These are phyloP conservation scores for Arbacia lixula DNA, from an alignment of 53 echinoderm and acorn worm species.

Conservation along the genomic window DNA sequence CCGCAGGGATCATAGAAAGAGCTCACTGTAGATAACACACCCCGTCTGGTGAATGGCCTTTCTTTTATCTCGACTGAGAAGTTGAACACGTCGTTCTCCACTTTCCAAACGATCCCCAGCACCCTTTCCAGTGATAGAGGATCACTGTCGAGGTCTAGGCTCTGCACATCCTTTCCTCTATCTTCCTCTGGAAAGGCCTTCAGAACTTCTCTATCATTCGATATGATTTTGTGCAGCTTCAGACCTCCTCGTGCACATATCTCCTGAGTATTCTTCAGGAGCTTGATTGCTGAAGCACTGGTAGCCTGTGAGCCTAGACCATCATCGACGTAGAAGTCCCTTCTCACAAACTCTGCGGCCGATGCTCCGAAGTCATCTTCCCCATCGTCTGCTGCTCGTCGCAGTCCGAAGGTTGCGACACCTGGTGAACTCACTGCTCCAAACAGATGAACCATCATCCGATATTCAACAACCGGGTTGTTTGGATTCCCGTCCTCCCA, in stretches of 20 bases:
- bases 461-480: conserved; percentile 8
- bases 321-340: conserved; percentile 61
- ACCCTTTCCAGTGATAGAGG: conserved; percentile 57
- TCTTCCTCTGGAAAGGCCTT: conserved; percentile 29
- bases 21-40: conserved; percentile 51
- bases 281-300: too few species aligned
- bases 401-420: conserved; percentile 41
- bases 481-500: conserved; percentile 28
- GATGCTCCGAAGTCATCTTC: conserved; percentile 31
- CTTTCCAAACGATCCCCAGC: conserved; percentile 45
- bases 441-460: conserved; percentile 52
- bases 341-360: conserved; percentile 30
- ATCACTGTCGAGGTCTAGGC: not conserved
- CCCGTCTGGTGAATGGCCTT: conserved; percentile 24
- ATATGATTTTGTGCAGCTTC: conserved; percentile 59
- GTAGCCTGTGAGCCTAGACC: conserved; percentile 40
- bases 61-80: conserved; percentile 29
- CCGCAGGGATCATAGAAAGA: conserved; percentile 67
- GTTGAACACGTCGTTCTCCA: conserved; percentile 35
- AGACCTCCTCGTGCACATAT: conserved; percentile 50
- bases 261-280: too few species aligned
- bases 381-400: conserved; percentile 49
- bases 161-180: conserved; percentile 9
- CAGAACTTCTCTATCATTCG: conserved; percentile 50
- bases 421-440: conserved; percentile 52